Evolutionary conservation across 1,140 invertebrate species (phyloP), one percentile per base, ranked within the genome.

Genomic region (Drosophila bocqueti): DNA sequence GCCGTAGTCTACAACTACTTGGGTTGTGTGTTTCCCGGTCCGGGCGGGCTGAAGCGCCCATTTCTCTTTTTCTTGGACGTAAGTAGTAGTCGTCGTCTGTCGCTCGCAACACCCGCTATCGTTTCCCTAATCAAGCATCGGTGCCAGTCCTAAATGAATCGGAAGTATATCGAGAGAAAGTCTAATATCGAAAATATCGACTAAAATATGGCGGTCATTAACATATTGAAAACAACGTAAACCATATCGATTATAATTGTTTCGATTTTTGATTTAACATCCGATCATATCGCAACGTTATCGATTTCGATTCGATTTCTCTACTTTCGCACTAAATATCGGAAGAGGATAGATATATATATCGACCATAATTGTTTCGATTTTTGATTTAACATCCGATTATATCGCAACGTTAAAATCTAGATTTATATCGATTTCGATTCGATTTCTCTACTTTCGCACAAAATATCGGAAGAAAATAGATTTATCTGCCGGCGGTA

Each of bases 1-100:
- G 76, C 79, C 3, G 3, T 92, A 31, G 58, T 92, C 4, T 93
- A 93, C 58, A 83, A 86, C 21, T 93, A 93, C 26, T 64, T 93
- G 15, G 76, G 78, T 4, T 77, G 76, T 55, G 74, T 93, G 38
- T 92, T 91, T 67, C 92, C 92, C 9, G 92, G 92, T 13, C 80
- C 79, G 9, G 92, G 91, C 2, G 91, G 92, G 0, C 64, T 92
- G 0, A 91, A 84, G 57, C 80, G 81, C 4, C 77, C 86, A 4
- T 69, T 91, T 46, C 47, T 92, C 1, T 92, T 93, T 50, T 76
- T 92, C 13, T 49, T 93, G 6, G 82, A 91, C 47, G 92, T 91
- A 79, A 31, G 31, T 31, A 31, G 31, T 31, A 9, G 31, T 31
- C 24, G 24, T 24, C 24, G 24, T 24, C 31, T 31, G 2, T 31